Conservation (phyloP, 2,113 vertebrate genomes). For the Phylloscopus trochilus region DNA sequence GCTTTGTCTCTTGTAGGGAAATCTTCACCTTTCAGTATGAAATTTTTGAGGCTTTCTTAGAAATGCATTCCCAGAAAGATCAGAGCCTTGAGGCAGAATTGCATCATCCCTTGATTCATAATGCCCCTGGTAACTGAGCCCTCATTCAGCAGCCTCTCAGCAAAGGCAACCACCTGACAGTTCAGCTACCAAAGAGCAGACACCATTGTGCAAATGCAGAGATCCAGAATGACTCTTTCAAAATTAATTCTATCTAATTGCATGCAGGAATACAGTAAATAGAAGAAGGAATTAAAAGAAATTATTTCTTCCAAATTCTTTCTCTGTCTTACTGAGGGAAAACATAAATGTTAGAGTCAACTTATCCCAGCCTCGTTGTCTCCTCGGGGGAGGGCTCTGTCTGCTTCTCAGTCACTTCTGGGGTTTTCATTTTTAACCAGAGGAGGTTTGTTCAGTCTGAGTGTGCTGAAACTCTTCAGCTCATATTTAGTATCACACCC, state of each 20-base stretch:
- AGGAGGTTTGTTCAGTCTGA: not conserved
- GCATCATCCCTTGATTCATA: not conserved
- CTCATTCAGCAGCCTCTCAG: not conserved
- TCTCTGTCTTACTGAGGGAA: not conserved
- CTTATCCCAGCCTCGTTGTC: not conserved
- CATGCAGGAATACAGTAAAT: not conserved
- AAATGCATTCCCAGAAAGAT: not conserved
- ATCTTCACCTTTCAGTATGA: not conserved
- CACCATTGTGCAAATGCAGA: not conserved
- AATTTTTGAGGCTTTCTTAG: not conserved
- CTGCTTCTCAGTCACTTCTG: not conserved
- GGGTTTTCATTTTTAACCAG: not conserved
- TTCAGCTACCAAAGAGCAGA: not conserved
- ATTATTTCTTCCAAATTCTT: not conserved
- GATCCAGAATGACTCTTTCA: not conserved
- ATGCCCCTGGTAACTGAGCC: not conserved
- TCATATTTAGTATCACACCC: not conserved
- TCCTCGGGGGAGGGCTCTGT: not conserved
- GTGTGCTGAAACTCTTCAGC: not conserved
- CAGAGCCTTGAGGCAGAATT: not conserved
- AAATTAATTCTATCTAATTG: not conserved
- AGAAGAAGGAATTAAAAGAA: not conserved
- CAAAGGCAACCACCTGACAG: not conserved
- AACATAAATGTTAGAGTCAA: not conserved
- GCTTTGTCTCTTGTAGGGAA: not conserved